Conservation (phyloP, 2,113 vertebrate genomes). For the Malurus alboscapulatus region DNA sequence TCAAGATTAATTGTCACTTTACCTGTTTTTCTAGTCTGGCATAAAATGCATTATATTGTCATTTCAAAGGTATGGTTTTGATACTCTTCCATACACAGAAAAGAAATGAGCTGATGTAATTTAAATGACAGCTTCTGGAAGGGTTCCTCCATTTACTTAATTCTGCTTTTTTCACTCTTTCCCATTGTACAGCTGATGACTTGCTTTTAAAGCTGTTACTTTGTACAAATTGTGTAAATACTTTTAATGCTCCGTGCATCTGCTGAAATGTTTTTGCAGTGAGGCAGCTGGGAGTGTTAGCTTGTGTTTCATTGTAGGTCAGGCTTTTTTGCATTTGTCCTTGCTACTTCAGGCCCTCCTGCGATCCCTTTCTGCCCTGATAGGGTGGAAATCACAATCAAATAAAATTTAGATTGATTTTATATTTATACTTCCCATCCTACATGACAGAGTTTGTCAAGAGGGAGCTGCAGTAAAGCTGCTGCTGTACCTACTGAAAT, state of each 20-base stretch:
- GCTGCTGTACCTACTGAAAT: conserved; percentile 33
- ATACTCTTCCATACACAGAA: background rate
- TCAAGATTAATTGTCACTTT: background rate
- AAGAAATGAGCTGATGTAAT: background rate
- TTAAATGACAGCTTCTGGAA: background rate
- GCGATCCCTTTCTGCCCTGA: background rate
- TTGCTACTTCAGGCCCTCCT: background rate
- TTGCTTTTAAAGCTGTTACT: conserved; percentile 26
- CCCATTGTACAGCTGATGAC: background rate
- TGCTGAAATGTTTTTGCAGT: conserved; percentile 2
- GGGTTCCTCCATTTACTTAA: background rate
- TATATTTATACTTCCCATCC: conserved; percentile 27
- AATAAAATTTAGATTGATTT: conserved; percentile 60
- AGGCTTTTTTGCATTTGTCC: background rate
- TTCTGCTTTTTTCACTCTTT: background rate
- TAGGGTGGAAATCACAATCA: conserved; percentile 5
- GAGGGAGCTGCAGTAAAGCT: background rate
- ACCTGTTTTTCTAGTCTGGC: background rate
- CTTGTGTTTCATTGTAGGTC: background rate
- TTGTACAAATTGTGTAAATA: background rate
- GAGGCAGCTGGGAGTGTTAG: background rate
- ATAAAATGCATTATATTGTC: background rate
- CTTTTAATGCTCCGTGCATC: background rate
- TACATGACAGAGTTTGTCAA: background rate
- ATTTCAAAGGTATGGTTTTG: background rate